phyloP scores from a whole-genome alignment of 2,797 vertebrate genomes.

The Meda fulgida region DNA sequence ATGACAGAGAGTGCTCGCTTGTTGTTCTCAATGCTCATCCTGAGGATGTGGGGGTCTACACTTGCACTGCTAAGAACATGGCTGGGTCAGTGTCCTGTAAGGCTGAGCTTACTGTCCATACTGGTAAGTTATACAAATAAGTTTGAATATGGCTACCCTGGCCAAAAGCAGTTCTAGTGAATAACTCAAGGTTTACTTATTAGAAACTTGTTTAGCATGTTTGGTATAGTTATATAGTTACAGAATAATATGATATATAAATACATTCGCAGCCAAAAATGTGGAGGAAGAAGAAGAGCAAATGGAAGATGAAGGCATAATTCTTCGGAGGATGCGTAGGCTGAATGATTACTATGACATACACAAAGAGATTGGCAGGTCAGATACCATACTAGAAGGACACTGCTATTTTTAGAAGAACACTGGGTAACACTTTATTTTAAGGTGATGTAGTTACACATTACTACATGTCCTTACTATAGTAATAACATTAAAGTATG shows the following conservation, averaged over 20 bases:
- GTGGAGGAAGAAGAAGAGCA: constrained; percentile 74
- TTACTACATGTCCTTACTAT: too few relatives aligned
- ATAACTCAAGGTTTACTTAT: neutral
- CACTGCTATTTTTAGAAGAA: neutral
- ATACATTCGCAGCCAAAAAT: constrained; percentile 67
- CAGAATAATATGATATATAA: too few relatives aligned
- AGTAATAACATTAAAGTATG: too few relatives aligned
- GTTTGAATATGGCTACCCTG: neutral
- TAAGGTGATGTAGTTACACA: too few relatives aligned
- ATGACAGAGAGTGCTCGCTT: constrained; percentile 91
- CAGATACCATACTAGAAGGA: constrained; percentile 26
- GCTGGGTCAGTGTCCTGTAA: constrained; percentile 93
- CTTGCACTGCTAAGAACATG: constrained; percentile 89
- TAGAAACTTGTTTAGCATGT: neutral
- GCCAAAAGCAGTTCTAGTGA: too few relatives aligned
- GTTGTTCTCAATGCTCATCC: constrained; percentile 84
- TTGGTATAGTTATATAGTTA: neutral
- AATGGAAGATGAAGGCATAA: constrained; percentile 83
- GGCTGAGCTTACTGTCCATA: constrained; percentile 87
- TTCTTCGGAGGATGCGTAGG: constrained; percentile 82
- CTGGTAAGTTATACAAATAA: constrained; percentile 74
- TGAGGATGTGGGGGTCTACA: constrained; percentile 89
- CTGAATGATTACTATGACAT: constrained; percentile 90
- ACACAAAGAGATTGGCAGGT: constrained; percentile 95
- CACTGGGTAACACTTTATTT: too few relatives aligned